A percentile compares a stretch with the other conserved stretches of the same genome.
Conservation (phyloP, 2,113 vertebrate species). For the Lagopus muta region DNA sequence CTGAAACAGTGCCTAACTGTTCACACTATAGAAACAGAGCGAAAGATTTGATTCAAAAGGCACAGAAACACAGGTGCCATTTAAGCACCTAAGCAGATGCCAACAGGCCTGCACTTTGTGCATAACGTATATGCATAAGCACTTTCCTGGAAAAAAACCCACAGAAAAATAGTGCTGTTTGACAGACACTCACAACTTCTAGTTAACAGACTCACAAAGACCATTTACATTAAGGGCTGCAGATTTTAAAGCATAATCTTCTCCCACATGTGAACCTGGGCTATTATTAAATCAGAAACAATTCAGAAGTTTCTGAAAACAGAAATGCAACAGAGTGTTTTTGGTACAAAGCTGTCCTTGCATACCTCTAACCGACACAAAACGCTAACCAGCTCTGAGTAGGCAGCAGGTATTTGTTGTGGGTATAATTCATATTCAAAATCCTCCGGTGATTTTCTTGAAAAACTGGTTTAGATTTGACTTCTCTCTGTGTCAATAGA, state of each 20-base stretch:
- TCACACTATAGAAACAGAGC: neutral
- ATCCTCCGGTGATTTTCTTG: neutral
- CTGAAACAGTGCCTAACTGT: neutral
- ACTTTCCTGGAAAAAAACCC: neutral
- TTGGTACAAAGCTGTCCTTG: neutral
- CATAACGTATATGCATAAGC: neutral
- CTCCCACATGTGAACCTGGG: neutral
- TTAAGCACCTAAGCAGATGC: neutral
- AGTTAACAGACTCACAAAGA: neutral
- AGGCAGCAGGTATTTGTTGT: neutral
- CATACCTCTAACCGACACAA: neutral
- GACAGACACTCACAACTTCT: neutral
- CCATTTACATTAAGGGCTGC: neutral
- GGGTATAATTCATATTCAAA: neutral
- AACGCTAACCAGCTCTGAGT: neutral
- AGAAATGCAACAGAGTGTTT: neutral
- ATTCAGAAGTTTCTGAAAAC: neutral
- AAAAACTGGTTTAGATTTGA: constrained; percentile 3
- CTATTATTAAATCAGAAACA: neutral
- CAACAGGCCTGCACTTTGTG: neutral
- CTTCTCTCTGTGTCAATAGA: neutral
- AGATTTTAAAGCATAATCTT: neutral
- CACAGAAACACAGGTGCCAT: neutral
- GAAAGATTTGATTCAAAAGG: neutral
- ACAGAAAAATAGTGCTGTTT: neutral